Conservation (phyloP, 2,797 vertebrate species). For the Lagocephalus sceleratus region DNA sequence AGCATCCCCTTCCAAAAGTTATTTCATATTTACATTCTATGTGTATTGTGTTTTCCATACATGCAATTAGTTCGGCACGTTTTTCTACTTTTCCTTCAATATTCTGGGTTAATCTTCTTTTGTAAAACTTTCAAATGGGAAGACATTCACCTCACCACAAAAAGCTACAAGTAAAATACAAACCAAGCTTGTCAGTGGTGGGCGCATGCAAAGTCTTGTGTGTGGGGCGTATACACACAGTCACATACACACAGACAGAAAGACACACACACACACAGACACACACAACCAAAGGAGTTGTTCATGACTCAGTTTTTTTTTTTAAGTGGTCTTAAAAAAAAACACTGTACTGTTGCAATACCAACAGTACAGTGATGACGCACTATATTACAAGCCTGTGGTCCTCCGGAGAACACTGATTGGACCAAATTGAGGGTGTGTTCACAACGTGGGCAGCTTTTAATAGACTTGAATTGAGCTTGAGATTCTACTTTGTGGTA, state of each 20-base stretch:
- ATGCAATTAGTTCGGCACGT: too few species aligned
- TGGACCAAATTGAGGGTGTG: constrained; percentile 79
- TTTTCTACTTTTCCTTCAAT: too few species aligned
- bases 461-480: constrained; percentile 73
- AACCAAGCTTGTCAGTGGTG: too few species aligned
- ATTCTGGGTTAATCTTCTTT: too few species aligned
- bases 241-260: neutral
- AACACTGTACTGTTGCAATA: constrained; percentile 45
- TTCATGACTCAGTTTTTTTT: neutral
- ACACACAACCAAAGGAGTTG: neutral
- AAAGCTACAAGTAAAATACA: too few species aligned
- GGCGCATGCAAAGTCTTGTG: too few species aligned
- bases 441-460: constrained; percentile 66
- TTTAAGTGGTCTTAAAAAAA: neutral
- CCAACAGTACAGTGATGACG: constrained; percentile 59
- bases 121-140: too few species aligned
- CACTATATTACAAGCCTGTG: constrained; percentile 65
- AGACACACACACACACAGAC: neutral
- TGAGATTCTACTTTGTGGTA: constrained; percentile 70
- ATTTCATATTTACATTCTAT: too few species aligned
- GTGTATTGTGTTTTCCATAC: too few species aligned
- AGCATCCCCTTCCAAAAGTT: too few species aligned
- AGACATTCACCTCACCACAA: too few species aligned
- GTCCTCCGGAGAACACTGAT: constrained; percentile 61
- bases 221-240: too few species aligned